These are phyloP conservation scores for Phyllopteryx taeniolatus DNA, from an alignment of 2,113 vertebrate species.

Conservation along the genomic window DNA sequence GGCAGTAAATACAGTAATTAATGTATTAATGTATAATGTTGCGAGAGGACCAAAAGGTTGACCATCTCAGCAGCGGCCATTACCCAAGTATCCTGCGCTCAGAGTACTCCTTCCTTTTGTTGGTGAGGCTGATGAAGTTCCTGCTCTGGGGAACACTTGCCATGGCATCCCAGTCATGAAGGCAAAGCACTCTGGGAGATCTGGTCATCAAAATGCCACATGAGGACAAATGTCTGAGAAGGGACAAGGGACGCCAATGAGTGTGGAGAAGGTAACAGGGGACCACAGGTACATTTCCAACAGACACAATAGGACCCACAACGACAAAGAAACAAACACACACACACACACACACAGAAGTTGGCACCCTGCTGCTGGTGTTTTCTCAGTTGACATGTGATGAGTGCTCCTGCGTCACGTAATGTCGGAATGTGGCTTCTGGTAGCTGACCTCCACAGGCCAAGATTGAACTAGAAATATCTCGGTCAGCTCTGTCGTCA, in stretches of 20 bases:
- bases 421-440: conserved; percentile 1
- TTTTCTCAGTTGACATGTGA: not conserved
- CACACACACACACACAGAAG: not conserved
- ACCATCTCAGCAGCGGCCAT: not conserved
- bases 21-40: too few species aligned
- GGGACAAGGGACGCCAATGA: conserved; percentile 17
- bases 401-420: not conserved
- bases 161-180: conserved; percentile 57
- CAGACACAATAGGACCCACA: not conserved
- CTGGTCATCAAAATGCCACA: conserved; percentile 77
- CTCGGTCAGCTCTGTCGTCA: not conserved
- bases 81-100: conserved; percentile 92
- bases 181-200: conserved; percentile 52
- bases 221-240: conserved; percentile 74
- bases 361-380: not conserved
- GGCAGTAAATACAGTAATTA: too few species aligned
- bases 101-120: conserved; percentile 90
- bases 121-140: conserved; percentile 85
- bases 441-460: not conserved
- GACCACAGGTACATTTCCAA: not conserved
- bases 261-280: conserved; percentile 31
- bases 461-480: conserved; percentile 1
- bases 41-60: not conserved
- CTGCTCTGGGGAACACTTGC: conserved; percentile 62
- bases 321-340: not conserved